A percentile compares a stretch with the other conserved stretches of the same genome.
These are phyloP conservation scores for Calidris pugnax DNA, from an alignment of 2,113 vertebrate genomes.

Conservation along the genomic window DNA sequence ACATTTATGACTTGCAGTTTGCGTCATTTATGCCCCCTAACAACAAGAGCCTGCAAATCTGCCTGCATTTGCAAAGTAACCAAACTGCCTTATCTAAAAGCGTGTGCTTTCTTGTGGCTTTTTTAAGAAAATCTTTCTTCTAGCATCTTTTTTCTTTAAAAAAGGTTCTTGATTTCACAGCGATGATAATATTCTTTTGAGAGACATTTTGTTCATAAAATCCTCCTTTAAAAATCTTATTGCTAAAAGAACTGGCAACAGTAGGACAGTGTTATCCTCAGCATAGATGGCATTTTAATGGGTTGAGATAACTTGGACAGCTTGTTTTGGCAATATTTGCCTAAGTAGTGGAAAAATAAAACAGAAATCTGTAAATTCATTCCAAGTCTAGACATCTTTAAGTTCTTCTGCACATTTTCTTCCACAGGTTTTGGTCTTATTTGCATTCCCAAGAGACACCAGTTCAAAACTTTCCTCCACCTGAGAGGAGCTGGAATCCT, in stretches of 20 bases:
- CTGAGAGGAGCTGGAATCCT: not conserved
- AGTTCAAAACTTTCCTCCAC: not conserved
- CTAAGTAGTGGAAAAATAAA: not conserved
- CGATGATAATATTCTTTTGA: not conserved
- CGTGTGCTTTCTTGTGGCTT: not conserved
- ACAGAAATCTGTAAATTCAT: not conserved
- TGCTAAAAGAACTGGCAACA: not conserved
- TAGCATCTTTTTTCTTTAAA: not conserved
- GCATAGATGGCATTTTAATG: not conserved
- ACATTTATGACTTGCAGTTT: constrained; percentile 31
- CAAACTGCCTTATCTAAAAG: not conserved
- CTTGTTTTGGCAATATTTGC: not conserved
- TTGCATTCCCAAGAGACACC: not conserved
- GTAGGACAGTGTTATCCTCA: not conserved
- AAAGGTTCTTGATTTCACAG: not conserved
- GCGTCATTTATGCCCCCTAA: constrained; percentile 37
- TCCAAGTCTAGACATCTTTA: not conserved
- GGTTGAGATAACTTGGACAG: not conserved
- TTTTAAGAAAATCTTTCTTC: not conserved
- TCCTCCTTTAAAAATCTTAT: not conserved
- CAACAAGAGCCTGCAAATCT: constrained; percentile 22
- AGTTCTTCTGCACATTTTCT: not conserved
- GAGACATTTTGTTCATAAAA: not conserved
- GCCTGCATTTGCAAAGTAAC: constrained; percentile 22
- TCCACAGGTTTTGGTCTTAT: not conserved